These are phyloP conservation scores for Drosophila dives DNA, from an alignment of 2,888 invertebrate species.

Conservation along the genomic window DNA sequence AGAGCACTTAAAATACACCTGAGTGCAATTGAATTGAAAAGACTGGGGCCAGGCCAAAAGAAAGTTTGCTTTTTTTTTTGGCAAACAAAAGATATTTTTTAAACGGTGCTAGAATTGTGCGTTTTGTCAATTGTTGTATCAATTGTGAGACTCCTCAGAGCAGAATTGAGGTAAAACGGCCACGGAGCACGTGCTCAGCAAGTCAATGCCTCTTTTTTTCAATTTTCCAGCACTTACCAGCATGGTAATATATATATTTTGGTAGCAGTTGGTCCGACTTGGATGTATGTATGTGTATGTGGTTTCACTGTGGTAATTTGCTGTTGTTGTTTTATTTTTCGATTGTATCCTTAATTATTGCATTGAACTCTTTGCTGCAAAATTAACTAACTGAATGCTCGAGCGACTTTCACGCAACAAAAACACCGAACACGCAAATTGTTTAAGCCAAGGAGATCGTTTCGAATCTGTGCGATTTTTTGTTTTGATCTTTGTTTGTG, in stretches of 20 bases:
- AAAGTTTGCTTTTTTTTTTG: constrained; percentile 57
- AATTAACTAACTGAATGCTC: constrained; percentile 46
- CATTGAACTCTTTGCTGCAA: constrained; percentile 54
- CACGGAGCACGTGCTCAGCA: constrained; percentile 52
- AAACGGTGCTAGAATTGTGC: constrained; percentile 27
- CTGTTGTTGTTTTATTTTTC: constrained; percentile 15
- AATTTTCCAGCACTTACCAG: constrained; percentile 41
- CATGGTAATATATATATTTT: constrained; percentile 33
- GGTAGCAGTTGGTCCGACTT: constrained; percentile 10
- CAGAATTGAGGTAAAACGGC: constrained; percentile 60
- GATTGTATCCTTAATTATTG: constrained; percentile 64
- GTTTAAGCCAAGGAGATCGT: constrained; percentile 42
- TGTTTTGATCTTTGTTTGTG: constrained; percentile 4
- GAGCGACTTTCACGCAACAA: constrained; percentile 71
- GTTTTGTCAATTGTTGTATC: constrained; percentile 24
- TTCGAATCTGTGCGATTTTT: constrained; percentile 20
- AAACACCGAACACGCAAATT: constrained; percentile 66
- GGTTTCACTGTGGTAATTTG: constrained; percentile 32
- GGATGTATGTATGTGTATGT: not conserved
- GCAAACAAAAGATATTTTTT: constrained; percentile 28
- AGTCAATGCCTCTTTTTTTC: constrained; percentile 32
- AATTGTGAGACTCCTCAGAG: constrained; percentile 44
- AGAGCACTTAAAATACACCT: constrained; percentile 30
- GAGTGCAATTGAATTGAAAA: constrained; percentile 12
- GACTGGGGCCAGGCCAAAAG: constrained; percentile 46